Evolutionary conservation across 2,113 vertebrate genomes (phyloP).

Genomic region (Pterocles burchelli): DNA sequence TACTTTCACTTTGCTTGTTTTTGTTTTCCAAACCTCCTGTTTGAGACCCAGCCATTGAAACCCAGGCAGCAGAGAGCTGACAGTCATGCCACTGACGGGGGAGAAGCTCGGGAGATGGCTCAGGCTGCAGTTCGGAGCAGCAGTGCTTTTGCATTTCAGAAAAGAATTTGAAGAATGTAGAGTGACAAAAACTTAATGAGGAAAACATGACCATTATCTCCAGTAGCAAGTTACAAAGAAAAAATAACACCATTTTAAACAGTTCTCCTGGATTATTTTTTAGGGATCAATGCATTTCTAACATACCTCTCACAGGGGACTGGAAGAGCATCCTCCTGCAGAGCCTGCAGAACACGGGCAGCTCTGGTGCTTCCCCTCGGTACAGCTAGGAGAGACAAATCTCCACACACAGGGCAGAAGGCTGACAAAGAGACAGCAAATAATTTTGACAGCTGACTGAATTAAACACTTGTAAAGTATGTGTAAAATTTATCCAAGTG

Average conservation of each 20-base stretch:
- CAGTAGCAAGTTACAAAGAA: background rate
- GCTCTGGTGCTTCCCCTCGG: accelerated
- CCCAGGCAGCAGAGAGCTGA: background rate
- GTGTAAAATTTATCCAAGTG: background rate
- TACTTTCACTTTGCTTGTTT: background rate
- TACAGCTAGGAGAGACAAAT: background rate
- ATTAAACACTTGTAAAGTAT: background rate
- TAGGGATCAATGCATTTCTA: background rate
- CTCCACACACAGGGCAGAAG: background rate
- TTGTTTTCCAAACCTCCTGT: background rate
- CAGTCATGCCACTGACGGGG: accelerated
- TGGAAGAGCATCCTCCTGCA: background rate
- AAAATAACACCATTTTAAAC: background rate
- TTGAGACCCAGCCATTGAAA: background rate
- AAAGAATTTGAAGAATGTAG: background rate
- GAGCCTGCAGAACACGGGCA: background rate
- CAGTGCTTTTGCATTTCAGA: background rate
- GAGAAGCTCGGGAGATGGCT: background rate
- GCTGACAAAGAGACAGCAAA: background rate
- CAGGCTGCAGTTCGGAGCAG: background rate
- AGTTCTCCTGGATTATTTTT: background rate
- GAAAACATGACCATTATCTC: background rate
- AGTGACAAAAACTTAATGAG: background rate
- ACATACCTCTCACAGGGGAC: accelerated
- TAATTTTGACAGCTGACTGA: background rate